A percentile compares a stretch with the other conserved stretches of the same genome.
Conservation (phyloP, 2,113 vertebrate species). For the Hydrolagus affinis region DNA sequence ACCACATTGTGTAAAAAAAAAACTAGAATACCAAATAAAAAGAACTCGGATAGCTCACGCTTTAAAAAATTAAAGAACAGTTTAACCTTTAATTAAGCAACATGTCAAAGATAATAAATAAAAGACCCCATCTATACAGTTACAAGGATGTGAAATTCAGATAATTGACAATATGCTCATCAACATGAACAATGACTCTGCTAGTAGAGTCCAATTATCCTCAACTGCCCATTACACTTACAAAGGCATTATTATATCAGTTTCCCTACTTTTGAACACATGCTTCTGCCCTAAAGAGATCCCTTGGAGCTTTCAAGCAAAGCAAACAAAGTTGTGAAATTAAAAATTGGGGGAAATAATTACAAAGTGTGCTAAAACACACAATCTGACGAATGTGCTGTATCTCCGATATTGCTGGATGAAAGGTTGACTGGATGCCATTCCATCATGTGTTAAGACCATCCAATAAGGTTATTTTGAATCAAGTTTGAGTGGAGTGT, state of each 20-base stretch:
- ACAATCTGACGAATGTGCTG: no score
- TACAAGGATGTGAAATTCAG: not conserved
- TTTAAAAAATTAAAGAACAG: not conserved
- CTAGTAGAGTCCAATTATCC: not conserved
- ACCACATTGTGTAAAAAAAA: not conserved
- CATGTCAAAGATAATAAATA: not conserved
- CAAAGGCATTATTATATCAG: not conserved
- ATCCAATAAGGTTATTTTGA: not conserved
- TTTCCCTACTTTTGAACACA: not conserved
- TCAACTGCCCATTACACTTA: not conserved
- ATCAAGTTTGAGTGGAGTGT: not conserved
- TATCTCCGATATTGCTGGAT: not conserved
- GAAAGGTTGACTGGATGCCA: not conserved
- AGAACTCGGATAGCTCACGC: not conserved
- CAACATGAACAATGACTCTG: not conserved
- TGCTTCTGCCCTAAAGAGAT: not conserved
- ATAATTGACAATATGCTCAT: not conserved
- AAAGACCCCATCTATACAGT: not conserved
- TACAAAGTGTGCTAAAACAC: not conserved
- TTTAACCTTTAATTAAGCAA: not conserved
- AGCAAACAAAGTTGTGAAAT: not conserved
- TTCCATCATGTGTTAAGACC: not conserved
- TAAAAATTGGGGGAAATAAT: not conserved
- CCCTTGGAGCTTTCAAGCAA: slow-evolving; percentile 4
- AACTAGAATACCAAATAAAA: not conserved